Conservation (phyloP, 2,113 vertebrate genomes). For the Microcebus griseorufus region DNA sequence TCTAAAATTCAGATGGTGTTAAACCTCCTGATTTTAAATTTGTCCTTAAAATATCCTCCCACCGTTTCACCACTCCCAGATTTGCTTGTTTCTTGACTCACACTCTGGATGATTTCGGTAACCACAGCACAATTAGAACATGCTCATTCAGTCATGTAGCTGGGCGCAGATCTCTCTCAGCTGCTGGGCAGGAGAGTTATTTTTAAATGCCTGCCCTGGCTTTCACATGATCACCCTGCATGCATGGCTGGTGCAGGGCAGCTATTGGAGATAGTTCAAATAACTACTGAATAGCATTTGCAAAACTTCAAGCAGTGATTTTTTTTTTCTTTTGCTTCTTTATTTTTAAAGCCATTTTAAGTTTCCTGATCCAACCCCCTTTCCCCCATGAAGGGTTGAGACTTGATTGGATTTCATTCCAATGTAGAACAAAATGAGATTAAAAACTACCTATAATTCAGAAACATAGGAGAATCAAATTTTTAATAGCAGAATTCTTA, state of each 20-base stretch:
- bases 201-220: neutral
- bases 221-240: neutral
- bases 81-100: neutral
- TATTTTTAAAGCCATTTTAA: constrained; percentile 18
- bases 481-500: neutral
- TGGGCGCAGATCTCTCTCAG: neutral
- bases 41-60: neutral
- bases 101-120: neutral
- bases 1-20: neutral
- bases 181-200: neutral
- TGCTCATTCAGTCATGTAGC: neutral
- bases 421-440: neutral
- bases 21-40: neutral
- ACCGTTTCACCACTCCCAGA: neutral
- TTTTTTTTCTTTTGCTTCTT: neutral
- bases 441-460: neutral
- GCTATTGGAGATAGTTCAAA: neutral
- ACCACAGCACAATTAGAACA: neutral
- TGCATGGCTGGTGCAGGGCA: fast-evolving
- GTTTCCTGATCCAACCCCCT: neutral
- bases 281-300: neutral
- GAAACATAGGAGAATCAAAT: neutral
- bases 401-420: neutral
- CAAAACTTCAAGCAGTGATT: neutral
- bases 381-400: neutral